Evolutionary conservation across 2,113 vertebrate species (phyloP), one percentile per base, ranked within the genome.

Genomic region (Hippopotamus amphibius): DNA sequence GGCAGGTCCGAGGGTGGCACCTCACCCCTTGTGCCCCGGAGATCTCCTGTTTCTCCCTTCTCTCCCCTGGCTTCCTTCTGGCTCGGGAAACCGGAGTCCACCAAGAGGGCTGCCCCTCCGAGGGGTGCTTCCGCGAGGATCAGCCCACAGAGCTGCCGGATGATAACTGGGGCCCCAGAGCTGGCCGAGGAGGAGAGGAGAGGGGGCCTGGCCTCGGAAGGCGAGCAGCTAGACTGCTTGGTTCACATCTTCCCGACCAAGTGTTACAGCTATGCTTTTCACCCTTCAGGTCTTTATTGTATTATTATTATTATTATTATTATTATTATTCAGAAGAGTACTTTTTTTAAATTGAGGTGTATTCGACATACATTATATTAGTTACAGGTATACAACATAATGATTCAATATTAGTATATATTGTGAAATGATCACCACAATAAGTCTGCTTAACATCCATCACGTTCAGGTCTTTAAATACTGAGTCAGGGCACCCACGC

Each of bases 131-230:
- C 59, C 1, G n/a, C 10, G 2, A 41, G 43, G 15, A 5, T 19
- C 3, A 0, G 6, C 24, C 26, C 37, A 7, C 48, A 10, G 30
- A 46, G 11, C 4, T 26, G 16, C 57, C 8, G 6, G 2, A 30
- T 3, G 65, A 13, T 24, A 30, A 28, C 2, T 2, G 37, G 10
- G 41, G 37, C 33, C 5, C 0, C 3, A 0, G 0, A 28, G 63
- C 28, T 7, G 46, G 82, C 13, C 13, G 2, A 21, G 10, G 43
- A 11, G 46, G 21, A 15, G 10, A 12, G 14, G 0, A 17, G 5
- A 46, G n/a, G 37, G 5, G 37, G 5, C 37, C 46, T 21, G 7
- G 80, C 33, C 57, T 19, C 3, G 30, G 9, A 1, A 16, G 59
- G 3, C 2, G 0, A 37, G 50, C 10, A 13, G 28, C 43, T 8